These are phyloP conservation scores for Muscicapa striata DNA, from an alignment of 2,797 vertebrate genomes.

Conservation along the genomic window DNA sequence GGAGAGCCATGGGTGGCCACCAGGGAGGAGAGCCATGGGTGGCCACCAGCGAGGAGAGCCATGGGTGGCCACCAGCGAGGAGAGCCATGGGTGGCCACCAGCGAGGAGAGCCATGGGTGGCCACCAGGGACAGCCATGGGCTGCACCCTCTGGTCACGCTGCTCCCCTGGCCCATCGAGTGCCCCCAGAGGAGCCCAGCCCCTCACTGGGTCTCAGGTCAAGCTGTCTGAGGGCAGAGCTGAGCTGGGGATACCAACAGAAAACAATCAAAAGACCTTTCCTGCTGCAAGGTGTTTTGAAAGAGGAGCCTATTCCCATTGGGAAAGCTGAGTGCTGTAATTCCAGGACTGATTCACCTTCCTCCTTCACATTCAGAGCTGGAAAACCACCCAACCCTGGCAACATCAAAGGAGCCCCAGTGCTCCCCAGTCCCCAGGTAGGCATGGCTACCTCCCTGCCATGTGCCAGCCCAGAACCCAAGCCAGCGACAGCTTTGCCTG, in stretches of 20 bases:
- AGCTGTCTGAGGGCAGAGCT: not conserved
- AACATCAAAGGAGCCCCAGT: not conserved
- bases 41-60: not conserved
- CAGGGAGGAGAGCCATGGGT: not conserved
- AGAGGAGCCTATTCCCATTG: not conserved
- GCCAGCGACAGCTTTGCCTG: not conserved
- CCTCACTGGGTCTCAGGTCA: not conserved
- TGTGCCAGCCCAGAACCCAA: not conserved
- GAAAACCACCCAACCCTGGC: not conserved
- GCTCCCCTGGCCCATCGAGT: not conserved
- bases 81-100: not conserved
- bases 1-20: not conserved
- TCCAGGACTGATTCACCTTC: not conserved
- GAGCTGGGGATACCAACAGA: not conserved
- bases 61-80: too few relatives aligned
- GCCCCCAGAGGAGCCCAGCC: rapidly evolving
- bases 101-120: too few relatives aligned
- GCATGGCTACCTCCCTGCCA: not conserved
- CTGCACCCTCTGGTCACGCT: not conserved
- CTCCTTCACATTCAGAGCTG: not conserved
- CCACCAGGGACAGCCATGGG: too few relatives aligned
- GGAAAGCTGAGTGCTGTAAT: not conserved
- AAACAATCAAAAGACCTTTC: not conserved
- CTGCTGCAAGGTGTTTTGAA: not conserved
- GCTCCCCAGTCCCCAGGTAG: not conserved